phyloP scores from a whole-genome alignment of 2,113 vertebrate genomes.

The Tamias sibiricus region DNA sequence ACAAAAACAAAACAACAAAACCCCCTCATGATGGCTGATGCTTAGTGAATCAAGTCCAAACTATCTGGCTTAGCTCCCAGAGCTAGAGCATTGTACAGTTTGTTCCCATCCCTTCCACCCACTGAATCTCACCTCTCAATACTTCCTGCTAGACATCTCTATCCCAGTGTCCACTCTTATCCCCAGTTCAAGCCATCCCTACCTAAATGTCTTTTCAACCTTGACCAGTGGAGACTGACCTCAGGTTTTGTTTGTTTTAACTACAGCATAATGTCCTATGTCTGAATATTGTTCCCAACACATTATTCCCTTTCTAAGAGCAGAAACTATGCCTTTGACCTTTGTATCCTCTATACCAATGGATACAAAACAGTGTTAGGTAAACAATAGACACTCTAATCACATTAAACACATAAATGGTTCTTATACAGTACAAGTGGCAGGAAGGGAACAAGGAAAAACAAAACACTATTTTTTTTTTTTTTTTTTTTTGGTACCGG shows the following conservation, averaged over 20 bases:
- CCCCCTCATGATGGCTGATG: neutral
- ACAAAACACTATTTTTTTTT: slow-evolving; percentile 58
- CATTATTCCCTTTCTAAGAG: neutral
- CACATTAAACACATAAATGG: slow-evolving; percentile 11
- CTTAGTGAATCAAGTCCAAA: slow-evolving; percentile 41
- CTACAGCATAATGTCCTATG: neutral
- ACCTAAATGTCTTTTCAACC: slow-evolving; percentile 32
- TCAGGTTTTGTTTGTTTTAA: neutral
- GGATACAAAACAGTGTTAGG: slow-evolving; percentile 6
- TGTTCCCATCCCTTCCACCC: neutral
- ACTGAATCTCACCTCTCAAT: slow-evolving; percentile 9
- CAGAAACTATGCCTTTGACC: slow-evolving; percentile 21
- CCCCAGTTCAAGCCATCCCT: neutral
- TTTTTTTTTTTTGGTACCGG: too few relatives aligned
- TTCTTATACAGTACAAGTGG: neutral
- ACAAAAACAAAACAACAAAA: neutral
- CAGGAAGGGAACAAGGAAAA: slow-evolving; percentile 43
- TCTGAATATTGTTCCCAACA: neutral
- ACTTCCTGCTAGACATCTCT: neutral
- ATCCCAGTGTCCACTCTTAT: neutral
- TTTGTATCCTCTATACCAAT: slow-evolving; percentile 5
- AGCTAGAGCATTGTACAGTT: neutral
- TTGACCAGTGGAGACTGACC: neutral
- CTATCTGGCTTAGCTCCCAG: neutral
- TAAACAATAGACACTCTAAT: slow-evolving; percentile 6